Evolutionary conservation across 2,797 vertebrate genomes (phyloP), one percentile per base, ranked within the genome.

Genomic region (Paedocypris micromegethes): DNA sequence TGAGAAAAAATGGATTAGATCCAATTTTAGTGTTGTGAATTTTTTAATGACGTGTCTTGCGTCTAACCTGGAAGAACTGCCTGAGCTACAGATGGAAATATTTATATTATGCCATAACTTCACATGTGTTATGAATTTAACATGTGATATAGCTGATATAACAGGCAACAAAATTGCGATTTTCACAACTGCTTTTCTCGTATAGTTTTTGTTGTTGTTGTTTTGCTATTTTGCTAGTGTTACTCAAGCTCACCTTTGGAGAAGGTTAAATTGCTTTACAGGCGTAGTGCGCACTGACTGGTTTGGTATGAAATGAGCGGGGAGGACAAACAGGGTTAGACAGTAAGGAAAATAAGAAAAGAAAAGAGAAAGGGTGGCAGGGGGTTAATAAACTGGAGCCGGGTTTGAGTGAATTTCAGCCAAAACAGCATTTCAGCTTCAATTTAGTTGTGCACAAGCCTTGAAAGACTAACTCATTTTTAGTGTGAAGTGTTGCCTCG

Each of bases 221-320:
- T 64, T 7, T 58, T 39, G 23, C 23, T 46, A 23, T 39, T 37
- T 55, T 46, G 49, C 51, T 4, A 57, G 23, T 56, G 45, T 47
- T 9, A 42, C 9, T 5, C 42, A 37, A 9, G 49, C 52, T 72
- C 70, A 74, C 68, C 68, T 68, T 58, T 58, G 43, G 47, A 5
- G 48, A 44, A 56, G 59, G 45, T 49, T 70, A 66, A 74, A 74
- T 51, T 40, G 40, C 3, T 8, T 71, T 55, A 68, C 38, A 2
- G 42, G 37, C 53, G 6, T 54, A 54, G 65, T 38, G 64, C 45
- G 58, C 61, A 58, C 44, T 46, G 23, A 53, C 38, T 23, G 44
- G 74, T 68, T 65, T 65, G 43, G 48, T 72, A 65, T 65, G 44
- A 65, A 65, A 55, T 40, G 58, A 71, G n/a, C 37, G n/a, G 3